A percentile compares a stretch with the other conserved stretches of the same genome.
phyloP scores from a whole-genome alignment of 35 echinoderm and acorn worm genomes.

The Amphiura filiformis region DNA sequence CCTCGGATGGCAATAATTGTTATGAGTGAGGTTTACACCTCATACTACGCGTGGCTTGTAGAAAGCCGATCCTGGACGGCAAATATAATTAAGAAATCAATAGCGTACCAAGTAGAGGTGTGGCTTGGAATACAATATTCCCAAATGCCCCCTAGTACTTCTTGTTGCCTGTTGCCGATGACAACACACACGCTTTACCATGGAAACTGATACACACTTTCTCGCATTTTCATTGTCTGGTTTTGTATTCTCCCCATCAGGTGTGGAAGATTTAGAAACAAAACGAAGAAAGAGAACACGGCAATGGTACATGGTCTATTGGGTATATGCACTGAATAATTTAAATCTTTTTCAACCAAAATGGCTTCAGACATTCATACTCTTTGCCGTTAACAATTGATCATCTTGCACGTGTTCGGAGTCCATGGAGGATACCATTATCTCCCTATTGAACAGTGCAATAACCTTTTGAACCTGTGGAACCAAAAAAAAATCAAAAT shows the following conservation, averaged over 20 bases:
- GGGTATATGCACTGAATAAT: not conserved
- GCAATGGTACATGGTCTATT: not conserved
- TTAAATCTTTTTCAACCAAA: not conserved
- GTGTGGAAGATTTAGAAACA: not conserved
- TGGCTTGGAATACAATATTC: not conserved
- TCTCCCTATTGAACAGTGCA: not conserved
- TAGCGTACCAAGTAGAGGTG: not conserved
- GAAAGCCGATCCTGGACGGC: not conserved
- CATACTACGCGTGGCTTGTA: not conserved
- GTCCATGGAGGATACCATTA: not conserved
- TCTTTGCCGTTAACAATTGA: not conserved
- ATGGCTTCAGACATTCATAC: not conserved
- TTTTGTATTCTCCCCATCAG: not conserved
- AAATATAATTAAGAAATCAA: conserved; percentile 13
- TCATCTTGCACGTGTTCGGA: not conserved
- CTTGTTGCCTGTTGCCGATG: not conserved
- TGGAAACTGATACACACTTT: conserved; percentile 3
- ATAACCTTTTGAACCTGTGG: not conserved
- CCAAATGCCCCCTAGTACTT: not conserved
- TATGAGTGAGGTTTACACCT: not conserved
- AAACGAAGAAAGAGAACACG: not conserved
- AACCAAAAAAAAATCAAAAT: too few relatives aligned
- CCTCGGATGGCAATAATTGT: not conserved
- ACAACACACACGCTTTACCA: conserved; percentile 3
- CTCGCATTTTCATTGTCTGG: not conserved